Conservation (phyloP, 2,797 vertebrate species). For the Centroberyx gerrardi region DNA sequence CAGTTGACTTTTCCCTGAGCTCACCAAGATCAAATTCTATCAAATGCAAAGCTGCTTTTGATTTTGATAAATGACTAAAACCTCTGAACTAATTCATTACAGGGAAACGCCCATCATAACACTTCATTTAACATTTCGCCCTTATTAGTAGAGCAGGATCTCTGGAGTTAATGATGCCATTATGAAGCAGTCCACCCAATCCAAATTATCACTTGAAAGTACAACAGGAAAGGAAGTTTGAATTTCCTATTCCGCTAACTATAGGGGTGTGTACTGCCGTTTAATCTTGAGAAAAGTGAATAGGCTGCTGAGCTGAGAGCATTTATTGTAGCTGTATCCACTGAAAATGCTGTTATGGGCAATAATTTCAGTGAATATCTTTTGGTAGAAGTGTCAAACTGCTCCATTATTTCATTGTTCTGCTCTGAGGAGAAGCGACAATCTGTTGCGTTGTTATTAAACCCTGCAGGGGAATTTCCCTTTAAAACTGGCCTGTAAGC, state of each 20-base stretch:
- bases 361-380: neutral
- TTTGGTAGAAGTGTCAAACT: neutral
- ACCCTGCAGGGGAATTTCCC: constrained; percentile 13
- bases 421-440: neutral
- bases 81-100: constrained; percentile 76
- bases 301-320: neutral
- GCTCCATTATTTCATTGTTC: neutral
- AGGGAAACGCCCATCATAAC: constrained; percentile 55
- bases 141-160: constrained; percentile 35
- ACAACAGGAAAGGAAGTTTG: constrained; percentile 19
- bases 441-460: constrained; percentile 10
- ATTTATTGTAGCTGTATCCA: too few relatives aligned
- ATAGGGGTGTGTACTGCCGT: neutral
- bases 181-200: constrained; percentile 13
- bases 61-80: constrained; percentile 70
- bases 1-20: neutral
- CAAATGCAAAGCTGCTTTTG: constrained; percentile 23
- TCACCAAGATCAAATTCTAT: neutral
- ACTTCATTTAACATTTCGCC: constrained; percentile 68
- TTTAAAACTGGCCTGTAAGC: neutral
- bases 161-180: neutral
- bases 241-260: neutral
- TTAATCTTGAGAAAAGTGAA: constrained; percentile 7
- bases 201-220: constrained; percentile 9
- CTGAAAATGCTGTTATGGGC: neutral